Percentiles rank a stretch among this genome's conserved stretches.
phyloP scores from a whole-genome alignment of 1,140 invertebrate species.

The Harlomillsia oculata region DNA sequence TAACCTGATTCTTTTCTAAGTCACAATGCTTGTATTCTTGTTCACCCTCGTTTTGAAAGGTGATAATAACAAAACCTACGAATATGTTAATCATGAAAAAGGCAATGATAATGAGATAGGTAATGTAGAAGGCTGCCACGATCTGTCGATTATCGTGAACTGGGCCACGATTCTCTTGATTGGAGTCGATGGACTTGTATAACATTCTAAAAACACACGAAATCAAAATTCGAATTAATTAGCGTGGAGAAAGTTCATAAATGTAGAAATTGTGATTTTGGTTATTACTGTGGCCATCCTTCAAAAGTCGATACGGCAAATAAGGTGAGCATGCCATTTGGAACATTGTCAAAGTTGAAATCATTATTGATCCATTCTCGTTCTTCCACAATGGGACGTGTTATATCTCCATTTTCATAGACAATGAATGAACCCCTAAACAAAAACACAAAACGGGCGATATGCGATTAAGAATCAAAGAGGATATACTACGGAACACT shows the following conservation, averaged over 20 bases:
- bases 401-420: conserved; percentile 76
- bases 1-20: conserved; percentile 92
- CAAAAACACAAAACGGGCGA: conserved; percentile 7
- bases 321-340: conserved; percentile 96
- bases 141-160: conserved; percentile 95
- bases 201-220: conserved; percentile 61
- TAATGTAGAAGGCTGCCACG: conserved; percentile 96
- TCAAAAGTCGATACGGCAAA: conserved; percentile 99
- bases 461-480: neutral
- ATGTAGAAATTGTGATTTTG: conserved; percentile 41
- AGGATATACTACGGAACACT: neutral
- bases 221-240: neutral
- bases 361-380: conserved; percentile 66
- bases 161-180: conserved; percentile 85
- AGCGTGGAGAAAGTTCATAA: too few species aligned
- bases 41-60: conserved; percentile 97
- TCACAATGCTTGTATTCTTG: conserved; percentile 99
- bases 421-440: conserved; percentile 74
- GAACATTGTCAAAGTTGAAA: conserved; percentile 97
- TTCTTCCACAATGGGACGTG: conserved; percentile 61
- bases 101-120: conserved; percentile 98
- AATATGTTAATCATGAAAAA: conserved; percentile 99
- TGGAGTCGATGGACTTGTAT: conserved; percentile 95
- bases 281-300: conserved; percentile 75
- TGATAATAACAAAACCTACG: conserved; percentile 99